phyloP scores from a whole-genome alignment of 2,888 invertebrate species.

The Timandra comae region DNA sequence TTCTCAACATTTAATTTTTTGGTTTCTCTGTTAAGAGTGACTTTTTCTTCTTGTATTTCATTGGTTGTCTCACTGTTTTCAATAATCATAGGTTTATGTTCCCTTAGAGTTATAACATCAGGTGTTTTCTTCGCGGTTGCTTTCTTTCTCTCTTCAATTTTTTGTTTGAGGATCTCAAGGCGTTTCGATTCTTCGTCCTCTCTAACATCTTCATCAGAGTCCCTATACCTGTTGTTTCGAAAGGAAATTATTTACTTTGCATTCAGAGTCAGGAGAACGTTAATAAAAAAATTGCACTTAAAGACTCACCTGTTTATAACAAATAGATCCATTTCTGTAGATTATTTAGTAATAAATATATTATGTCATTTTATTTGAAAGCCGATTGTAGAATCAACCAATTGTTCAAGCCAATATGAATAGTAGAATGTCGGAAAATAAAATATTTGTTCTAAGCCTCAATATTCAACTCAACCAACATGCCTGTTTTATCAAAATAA shows the following conservation, averaged over 20 bases:
- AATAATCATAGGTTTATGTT: conserved; percentile 17
- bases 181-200: conserved; percentile 72
- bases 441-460: no score
- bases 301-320: conserved; percentile 80
- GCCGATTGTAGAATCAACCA: no score
- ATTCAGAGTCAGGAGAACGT: conserved; percentile 3
- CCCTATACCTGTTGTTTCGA: conserved; percentile 56
- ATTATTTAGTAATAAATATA: no score
- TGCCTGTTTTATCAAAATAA: no score
- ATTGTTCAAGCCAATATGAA: no score
- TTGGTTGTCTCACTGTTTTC: conserved; percentile 24
- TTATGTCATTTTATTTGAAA: no score
- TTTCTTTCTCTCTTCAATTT: conserved; percentile 76
- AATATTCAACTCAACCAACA: no score
- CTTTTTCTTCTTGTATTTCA: no score
- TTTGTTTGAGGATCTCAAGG: conserved; percentile 76
- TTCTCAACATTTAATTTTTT: conserved; percentile 16
- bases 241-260: conserved; percentile 2
- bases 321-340: conserved; percentile 80
- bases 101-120: conserved; percentile 32
- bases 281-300: background rate
- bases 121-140: conserved; percentile 33
- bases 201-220: conserved; percentile 48
- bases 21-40: no score
- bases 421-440: no score